Base-by-base conservation (phyloP, 2,797 vertebrate genomes). In the Dendrocincla tyrannina region DNA sequence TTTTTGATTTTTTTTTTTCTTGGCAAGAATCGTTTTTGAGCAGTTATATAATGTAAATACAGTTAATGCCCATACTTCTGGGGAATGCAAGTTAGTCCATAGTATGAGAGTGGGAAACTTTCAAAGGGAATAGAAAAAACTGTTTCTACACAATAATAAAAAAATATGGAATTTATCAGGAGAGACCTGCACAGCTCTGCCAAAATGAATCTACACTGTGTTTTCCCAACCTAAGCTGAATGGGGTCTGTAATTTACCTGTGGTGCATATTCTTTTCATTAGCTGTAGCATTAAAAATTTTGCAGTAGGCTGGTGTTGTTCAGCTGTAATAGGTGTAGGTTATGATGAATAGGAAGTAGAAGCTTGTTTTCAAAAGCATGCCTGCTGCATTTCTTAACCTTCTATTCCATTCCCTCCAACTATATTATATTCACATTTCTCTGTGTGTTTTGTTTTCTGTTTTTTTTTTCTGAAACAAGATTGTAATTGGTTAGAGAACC, bases 341-440 rank as follows among this genome's bases (percentile, higher is more conserved):
- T 94, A 32, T 80, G 88, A 83, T 89, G 91, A 87, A 75, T 88
- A 90, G 90, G 94, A 96, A 94, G 89, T 78, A 82, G 72, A 95
- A 95, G 81, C 95, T 96, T 88, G 11, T 74, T 95, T 85, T 37
- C 76, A 91, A 86, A 60, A 91, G 58, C 59, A 41, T 93, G 46
- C 67, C 55, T 85, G 64, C 39, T 39, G 89, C 85, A 87, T 79
- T 92, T 75, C 56, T 91, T 89, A 86, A 82, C 80, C 79, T 83
- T 84, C 44, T 72, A 4, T 85, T 95, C 55, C 85, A 49, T 90
- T 94, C 77, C 30, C 55, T 92, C 16, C 70, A 88, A 17, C 56
- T 23, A 5, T 42, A 63, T 92, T 74, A 49, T 53, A 44, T 15
- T 66, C 33, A 62, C 19, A 56, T 73, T 70, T 88, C 59, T 56